Conservation (phyloP, 2,888 invertebrate genomes). For the Atethmia centrago region DNA sequence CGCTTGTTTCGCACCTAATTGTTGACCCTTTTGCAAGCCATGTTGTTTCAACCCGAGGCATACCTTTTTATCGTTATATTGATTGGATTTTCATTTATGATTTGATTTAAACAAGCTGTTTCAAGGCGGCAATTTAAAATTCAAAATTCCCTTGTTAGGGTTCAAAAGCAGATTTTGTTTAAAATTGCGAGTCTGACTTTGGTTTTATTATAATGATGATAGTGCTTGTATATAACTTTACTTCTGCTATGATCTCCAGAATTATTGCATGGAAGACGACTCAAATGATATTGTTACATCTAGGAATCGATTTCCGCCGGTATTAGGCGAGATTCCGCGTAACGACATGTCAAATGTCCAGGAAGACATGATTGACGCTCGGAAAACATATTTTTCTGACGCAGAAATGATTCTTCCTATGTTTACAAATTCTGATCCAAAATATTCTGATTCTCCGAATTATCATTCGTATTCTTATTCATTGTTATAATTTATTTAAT, state of each 20-base stretch:
- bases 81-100: not conserved
- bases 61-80: not conserved
- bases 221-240: too few relatives aligned
- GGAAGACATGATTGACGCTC: conserved; percentile 12
- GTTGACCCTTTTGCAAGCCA: not conserved
- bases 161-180: too few relatives aligned
- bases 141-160: not conserved
- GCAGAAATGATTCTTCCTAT: not conserved
- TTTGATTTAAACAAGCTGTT: not conserved
- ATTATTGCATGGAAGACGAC: not conserved
- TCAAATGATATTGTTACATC: conserved; percentile 18
- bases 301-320: conserved; percentile 19
- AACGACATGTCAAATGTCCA: conserved; percentile 30
- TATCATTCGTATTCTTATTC: not conserved
- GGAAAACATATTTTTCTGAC: conserved; percentile 30
- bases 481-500: not conserved
- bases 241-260: not conserved
- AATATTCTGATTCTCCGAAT: not conserved
- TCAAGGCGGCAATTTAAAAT: not conserved
- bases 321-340: conserved; percentile 18
- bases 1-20: not conserved
- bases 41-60: not conserved
- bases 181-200: not conserved
- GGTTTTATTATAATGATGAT: not conserved
- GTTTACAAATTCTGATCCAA: not conserved